Evolutionary conservation across 2,888 invertebrate species (phyloP).

Genomic region (Cantharis flavilabris): DNA sequence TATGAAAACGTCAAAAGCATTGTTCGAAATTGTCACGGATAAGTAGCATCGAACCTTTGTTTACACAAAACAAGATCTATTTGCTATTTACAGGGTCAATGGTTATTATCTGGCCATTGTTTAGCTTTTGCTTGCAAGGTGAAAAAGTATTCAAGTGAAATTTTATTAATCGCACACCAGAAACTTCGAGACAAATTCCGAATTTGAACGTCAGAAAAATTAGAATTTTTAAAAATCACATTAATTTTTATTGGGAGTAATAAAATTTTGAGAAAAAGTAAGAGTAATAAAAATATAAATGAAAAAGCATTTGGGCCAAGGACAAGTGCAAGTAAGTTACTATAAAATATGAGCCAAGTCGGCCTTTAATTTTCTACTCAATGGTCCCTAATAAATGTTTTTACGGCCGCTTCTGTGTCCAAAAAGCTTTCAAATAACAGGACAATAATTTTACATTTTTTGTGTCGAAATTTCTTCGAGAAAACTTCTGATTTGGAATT

Average conservation of each 20-base stretch:
- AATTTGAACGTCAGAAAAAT: neutral
- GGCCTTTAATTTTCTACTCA: slow-evolving; percentile 5
- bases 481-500: neutral
- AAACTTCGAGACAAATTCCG: neutral
- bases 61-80: slow-evolving; percentile 21
- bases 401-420: slow-evolving; percentile 10
- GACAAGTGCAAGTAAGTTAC: slow-evolving; percentile 29
- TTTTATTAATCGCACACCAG: neutral
- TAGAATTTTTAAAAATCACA: slow-evolving; percentile 1
- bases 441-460: neutral
- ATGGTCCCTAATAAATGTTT: slow-evolving; percentile 8
- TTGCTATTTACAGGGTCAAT: slow-evolving; percentile 13
- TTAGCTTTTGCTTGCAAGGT: neutral
- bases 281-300: slow-evolving; percentile 45
- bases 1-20: slow-evolving; percentile 18
- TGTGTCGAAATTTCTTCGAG: neutral
- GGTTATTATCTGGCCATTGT: neutral
- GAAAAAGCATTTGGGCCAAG: slow-evolving; percentile 40
- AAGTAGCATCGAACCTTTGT: slow-evolving; percentile 26
- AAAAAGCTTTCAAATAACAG: slow-evolving; percentile 3
- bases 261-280: slow-evolving; percentile 42
- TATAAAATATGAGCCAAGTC: slow-evolving; percentile 9
- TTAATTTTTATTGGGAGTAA: neutral
- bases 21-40: slow-evolving; percentile 25
- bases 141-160: neutral